Evolutionary conservation across 2,113 vertebrate species (phyloP), one percentile per base, ranked within the genome.

Genomic region (Ornithorhynchus anatinus): DNA sequence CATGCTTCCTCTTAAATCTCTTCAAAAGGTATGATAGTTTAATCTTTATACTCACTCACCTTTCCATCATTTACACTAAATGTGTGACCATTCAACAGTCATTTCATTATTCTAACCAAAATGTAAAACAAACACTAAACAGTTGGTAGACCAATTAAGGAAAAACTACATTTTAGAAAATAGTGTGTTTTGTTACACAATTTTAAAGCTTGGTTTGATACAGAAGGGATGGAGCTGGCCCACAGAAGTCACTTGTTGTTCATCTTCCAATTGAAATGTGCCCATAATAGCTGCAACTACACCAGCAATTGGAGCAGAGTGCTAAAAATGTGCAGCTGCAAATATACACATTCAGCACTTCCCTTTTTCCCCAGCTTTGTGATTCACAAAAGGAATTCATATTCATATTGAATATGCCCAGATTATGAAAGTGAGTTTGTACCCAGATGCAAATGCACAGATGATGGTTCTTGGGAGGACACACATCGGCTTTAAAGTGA

Each of bases 21-120:
- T 74, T 89, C 81, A 82, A 83, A 88, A 92, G 80, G 79, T 89
- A 89, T 67, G 84, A 71, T 54, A 76, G 40, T 40, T 54, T 81
- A 67, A 66, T 62, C 74, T 51, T 36, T 68, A 52, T 42, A 12
- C 48, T 73, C n/a, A 39, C 22, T 70, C 72, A 17, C 27, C 8
- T 43, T 32, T 6, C 45, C 50, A 45, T 79, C 72, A 59, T 45
- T 75, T 67, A 60, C 45, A 37, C 32, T 61, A 59, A 78, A 63
- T 43, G 40, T 52, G 57, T 16, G 19, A 63, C 33, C n/a, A 58
- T 72, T 69, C 70, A 71, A 66, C 35, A 54, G 37, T 23, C 40
- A 74, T 67, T 82, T 84, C 33, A 72, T 77, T 75, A 47, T 54
- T 20, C 48, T 71, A 67, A 74, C 62, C 40, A 56, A 80, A 83